Evolutionary conservation across 2,113 vertebrate genomes (phyloP).

Genomic region (Bungarus multicinctus): DNA sequence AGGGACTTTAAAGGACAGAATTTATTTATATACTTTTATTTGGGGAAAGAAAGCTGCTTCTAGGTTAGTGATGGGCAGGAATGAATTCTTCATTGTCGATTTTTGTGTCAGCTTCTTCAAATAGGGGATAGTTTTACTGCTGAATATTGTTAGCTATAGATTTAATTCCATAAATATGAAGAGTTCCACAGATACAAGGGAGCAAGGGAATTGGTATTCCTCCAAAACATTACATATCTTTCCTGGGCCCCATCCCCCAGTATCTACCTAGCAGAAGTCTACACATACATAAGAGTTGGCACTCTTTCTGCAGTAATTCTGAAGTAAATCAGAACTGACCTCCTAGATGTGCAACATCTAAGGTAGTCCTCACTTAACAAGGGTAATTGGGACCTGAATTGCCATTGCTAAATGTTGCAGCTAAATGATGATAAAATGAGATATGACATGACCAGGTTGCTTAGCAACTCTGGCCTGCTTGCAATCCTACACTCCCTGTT

Average conservation of each 20-base stretch:
- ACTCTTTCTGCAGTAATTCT: background rate
- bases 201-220: background rate
- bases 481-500: background rate
- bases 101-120: background rate
- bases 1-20: slow-evolving; percentile 17
- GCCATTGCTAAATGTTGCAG: background rate
- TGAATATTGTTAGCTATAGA: background rate
- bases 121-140: background rate
- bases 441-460: too few species aligned
- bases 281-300: background rate
- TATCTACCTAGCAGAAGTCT: too few species aligned
- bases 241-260: too few species aligned
- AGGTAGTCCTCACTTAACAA: background rate
- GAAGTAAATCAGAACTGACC: too few species aligned
- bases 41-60: background rate
- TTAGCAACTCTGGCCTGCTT: background rate
- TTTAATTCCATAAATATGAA: background rate
- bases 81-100: background rate
- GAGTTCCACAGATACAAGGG: background rate
- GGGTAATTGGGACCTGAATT: background rate
- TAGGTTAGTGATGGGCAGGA: background rate
- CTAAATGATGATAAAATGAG: background rate
- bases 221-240: background rate
- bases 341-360: background rate
- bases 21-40: slow-evolving; percentile 4